Evolutionary conservation across 2,797 vertebrate species (phyloP).

Genomic region (Simalia tracyae): DNA sequence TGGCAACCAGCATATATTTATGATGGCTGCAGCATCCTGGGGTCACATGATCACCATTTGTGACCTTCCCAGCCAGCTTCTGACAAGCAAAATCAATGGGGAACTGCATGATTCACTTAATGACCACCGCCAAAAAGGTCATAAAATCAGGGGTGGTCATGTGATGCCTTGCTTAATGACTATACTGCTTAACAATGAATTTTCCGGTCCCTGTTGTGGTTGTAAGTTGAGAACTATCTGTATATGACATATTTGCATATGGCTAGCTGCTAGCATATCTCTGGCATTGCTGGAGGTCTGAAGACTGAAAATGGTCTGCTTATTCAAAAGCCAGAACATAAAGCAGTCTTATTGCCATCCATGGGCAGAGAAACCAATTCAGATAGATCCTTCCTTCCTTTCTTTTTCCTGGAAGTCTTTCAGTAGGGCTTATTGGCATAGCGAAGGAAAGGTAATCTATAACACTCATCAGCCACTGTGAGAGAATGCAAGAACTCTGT

Average conservation of each 20-base stretch:
- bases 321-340: not conserved
- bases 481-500: conserved; percentile 27
- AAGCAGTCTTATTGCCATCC: not conserved
- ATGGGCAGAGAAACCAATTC: not conserved
- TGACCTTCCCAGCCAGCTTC: too few relatives aligned
- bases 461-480: conserved; percentile 11
- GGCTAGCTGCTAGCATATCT: not conserved
- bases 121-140: too few relatives aligned
- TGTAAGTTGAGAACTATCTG: too few relatives aligned
- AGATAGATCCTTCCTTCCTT: conserved; percentile 44
- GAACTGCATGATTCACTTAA: too few relatives aligned
- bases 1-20: too few relatives aligned
- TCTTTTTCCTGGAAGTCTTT: conserved; percentile 24
- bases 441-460: conserved; percentile 26
- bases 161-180: too few relatives aligned
- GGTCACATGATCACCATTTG: too few relatives aligned
- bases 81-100: too few relatives aligned
- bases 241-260: not conserved
- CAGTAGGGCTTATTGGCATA: conserved; percentile 44
- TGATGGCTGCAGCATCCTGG: too few relatives aligned
- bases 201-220: too few relatives aligned
- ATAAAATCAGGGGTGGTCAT: too few relatives aligned
- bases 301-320: conserved; percentile 2
- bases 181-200: too few relatives aligned
- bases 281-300: conserved; percentile 1